Evolutionary conservation across 1,140 invertebrate species (phyloP).

Genomic region (Bradysia coprophila): DNA sequence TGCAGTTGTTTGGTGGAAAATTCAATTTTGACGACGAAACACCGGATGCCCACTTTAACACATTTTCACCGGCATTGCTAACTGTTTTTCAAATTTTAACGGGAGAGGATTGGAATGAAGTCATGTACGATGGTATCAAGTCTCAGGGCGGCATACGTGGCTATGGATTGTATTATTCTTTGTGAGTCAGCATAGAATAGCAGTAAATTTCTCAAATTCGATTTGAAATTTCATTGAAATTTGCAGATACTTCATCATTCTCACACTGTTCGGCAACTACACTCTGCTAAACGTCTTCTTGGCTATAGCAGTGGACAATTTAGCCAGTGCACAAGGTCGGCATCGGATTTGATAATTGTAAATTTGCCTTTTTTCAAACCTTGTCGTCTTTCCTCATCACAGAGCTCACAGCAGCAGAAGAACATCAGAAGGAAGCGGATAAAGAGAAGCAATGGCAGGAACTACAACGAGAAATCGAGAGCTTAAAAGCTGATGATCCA

Average conservation of each 20-base stretch:
- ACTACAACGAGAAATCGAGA: slow-evolving; percentile 76
- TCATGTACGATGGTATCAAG: slow-evolving; percentile 98
- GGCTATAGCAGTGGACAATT: slow-evolving; percentile 99
- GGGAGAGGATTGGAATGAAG: slow-evolving; percentile 99
- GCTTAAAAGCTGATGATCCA: slow-evolving; percentile 48
- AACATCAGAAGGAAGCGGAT: slow-evolving; percentile 91
- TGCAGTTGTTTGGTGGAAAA: slow-evolving; percentile 59
- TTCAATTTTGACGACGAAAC: slow-evolving; percentile 93
- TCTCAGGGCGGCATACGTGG: slow-evolving; percentile 77
- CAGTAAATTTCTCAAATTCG: neutral
- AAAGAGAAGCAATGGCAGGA: slow-evolving; percentile 75
- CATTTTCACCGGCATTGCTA: slow-evolving; percentile 95
- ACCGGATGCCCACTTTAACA: slow-evolving; percentile 97
- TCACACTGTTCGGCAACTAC: slow-evolving; percentile 99
- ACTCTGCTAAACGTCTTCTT: slow-evolving; percentile 99
- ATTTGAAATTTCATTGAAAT: no score
- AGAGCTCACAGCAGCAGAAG: slow-evolving; percentile 98
- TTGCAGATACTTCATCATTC: slow-evolving; percentile 76
- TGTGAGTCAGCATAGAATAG: slow-evolving; percentile 31
- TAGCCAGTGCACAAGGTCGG: slow-evolving; percentile 99
- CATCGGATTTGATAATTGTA: no score
- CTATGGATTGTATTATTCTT: slow-evolving; percentile 86
- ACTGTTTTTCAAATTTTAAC: slow-evolving; percentile 99
- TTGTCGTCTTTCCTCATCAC: no score
- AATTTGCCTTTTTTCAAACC: no score